Evolutionary conservation across 2,797 vertebrate species (phyloP).

Genomic region (Anomalospiza imberbis): DNA sequence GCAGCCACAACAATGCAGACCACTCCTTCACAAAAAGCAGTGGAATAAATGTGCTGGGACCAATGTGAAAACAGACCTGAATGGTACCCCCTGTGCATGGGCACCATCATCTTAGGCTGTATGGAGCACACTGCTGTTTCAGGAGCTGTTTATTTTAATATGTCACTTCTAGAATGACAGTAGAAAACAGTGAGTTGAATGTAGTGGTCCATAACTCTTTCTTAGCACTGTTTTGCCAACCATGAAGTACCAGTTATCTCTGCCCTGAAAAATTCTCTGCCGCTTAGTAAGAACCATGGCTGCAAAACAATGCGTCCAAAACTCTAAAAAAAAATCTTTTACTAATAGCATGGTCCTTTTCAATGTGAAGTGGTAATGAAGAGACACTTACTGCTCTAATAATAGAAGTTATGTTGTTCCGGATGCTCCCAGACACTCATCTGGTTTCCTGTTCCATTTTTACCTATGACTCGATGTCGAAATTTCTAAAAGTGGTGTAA

Average conservation of each 20-base stretch:
- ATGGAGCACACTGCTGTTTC: not conserved
- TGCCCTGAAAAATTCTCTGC: not conserved
- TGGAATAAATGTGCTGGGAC: not conserved
- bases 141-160: not conserved
- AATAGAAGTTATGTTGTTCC: not conserved
- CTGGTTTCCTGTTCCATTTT: conserved; percentile 15
- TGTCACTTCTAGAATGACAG: not conserved
- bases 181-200: not conserved
- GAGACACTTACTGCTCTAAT: not conserved
- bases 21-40: not conserved
- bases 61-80: not conserved
- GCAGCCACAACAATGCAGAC: not conserved
- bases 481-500: not conserved
- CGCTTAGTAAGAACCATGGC: not conserved
- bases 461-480: not conserved
- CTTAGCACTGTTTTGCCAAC: not conserved
- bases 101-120: not conserved
- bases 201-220: not conserved
- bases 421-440: not conserved
- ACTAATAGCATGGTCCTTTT: not conserved
- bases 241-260: accelerated
- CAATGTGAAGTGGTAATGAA: not conserved
- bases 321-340: not conserved
- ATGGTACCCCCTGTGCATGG: accelerated
- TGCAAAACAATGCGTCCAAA: not conserved